Base-by-base conservation (phyloP, 2,888 invertebrate species). In the Sylvicola fuscatus region DNA sequence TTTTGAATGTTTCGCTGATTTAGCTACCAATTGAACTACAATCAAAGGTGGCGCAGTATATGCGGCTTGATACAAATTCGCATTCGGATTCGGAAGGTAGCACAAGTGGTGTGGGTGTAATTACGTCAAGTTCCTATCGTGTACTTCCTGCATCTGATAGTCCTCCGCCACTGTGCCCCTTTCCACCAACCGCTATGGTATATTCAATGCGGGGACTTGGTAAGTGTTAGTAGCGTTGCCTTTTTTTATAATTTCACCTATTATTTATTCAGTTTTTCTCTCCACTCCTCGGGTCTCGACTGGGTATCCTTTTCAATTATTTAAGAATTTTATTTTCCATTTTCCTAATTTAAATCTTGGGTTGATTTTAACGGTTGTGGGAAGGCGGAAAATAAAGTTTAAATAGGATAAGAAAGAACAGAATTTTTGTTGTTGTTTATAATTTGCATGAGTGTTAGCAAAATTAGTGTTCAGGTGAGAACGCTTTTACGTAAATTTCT, bases 1-100 rank as follows among this genome's bases (percentile, higher is more conserved):
- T n/a, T n/a, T n/a, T n/a, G n/a, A n/a, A n/a, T n/a, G n/a, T n/a
- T n/a, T n/a, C n/a, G n/a, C n/a, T n/a, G n/a, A n/a, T n/a, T n/a
- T 62, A 92, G 90, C 68, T 93, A 50, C 86, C 93, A 37, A 65
- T 77, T 28, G 92, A 92, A 56, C 76, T 90, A 27, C 93, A 93
- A 62, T 76, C 83, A 32, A 78, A 90, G 58, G 87, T 92, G 2
- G 73, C 78, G 21, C 72, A 73, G 21, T 82, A 82, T 50, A 56
- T 58, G 54, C 49, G 58, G 37, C 40, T 58, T 43, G 58, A 58
- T 43, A 58, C 57, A 27, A 53, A 57, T 42, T 58, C 58, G 32
- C 56, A 58, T 44, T 58, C 58, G 33, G 58, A 59, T 44, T 57
- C 57, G 31, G 58, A 58, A 44, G 53, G 57, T 42, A 58, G 56